Conservation (phyloP, 2,888 invertebrate genomes). For the Aplocera efformata region DNA sequence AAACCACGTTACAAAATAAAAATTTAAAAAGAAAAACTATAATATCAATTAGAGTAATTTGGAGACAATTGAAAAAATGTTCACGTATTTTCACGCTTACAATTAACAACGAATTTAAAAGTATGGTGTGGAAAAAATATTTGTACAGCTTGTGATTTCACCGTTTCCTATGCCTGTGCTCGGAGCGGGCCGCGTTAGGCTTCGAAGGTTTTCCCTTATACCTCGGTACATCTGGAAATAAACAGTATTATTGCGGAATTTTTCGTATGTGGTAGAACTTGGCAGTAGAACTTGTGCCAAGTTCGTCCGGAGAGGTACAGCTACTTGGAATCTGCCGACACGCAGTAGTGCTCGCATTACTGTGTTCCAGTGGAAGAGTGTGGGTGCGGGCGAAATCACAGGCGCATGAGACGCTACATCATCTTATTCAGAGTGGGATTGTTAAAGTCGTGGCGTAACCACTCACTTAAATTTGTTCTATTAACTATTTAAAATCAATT, state of each 20-base stretch:
- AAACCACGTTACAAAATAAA: not conserved
- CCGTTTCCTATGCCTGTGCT: conserved; percentile 67
- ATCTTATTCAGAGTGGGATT: too few species aligned
- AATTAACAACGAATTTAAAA: conserved; percentile 11
- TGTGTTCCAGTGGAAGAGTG: too few species aligned
- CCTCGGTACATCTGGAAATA: conserved; percentile 57
- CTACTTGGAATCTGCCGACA: too few species aligned
- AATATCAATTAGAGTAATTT: conserved; percentile 7
- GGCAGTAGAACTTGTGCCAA: too few species aligned
- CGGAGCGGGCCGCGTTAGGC: conserved; percentile 59
- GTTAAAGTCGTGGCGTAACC: too few species aligned
- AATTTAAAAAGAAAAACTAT: conserved; percentile 19
- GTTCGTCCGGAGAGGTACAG: too few species aligned
- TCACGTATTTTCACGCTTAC: not conserved
- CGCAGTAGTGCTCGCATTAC: too few species aligned
- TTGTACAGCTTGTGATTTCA: conserved; percentile 30
- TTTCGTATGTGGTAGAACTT: not conserved
- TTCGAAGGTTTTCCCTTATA: conserved; percentile 66
- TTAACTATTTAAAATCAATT: too few species aligned
- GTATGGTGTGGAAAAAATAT: not conserved
- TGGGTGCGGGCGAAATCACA: too few species aligned
- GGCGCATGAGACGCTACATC: too few species aligned
- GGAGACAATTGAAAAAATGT: not conserved
- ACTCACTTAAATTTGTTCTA: too few species aligned
- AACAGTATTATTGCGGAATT: conserved; percentile 6